These are phyloP conservation scores for Coendou prehensilis DNA, from an alignment of 2,797 vertebrate species.

Conservation along the genomic window DNA sequence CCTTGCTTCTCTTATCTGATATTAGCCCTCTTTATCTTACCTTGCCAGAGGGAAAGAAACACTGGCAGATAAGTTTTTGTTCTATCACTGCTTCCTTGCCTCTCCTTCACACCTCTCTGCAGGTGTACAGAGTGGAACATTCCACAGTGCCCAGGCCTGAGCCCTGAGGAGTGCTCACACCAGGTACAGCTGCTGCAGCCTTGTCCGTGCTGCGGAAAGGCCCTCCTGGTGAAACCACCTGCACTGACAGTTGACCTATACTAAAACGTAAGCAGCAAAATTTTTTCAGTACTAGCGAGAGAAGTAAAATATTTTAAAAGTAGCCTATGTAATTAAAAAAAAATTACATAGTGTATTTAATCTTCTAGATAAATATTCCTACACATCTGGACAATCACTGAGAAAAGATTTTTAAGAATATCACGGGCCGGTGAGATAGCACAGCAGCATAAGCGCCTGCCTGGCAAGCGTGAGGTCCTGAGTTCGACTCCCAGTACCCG, in stretches of 20 bases:
- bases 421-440: not conserved
- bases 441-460: no score
- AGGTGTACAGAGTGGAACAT: not conserved
- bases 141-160: not conserved
- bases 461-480: no score
- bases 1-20: not conserved
- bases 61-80: constrained; percentile 1
- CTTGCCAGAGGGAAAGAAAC: not conserved
- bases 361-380: constrained; percentile 70
- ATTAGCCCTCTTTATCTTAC: not conserved
- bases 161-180: not conserved
- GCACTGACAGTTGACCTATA: not conserved
- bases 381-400: constrained; percentile 84
- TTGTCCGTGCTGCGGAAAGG: not conserved
- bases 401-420: constrained; percentile 82
- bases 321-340: constrained; percentile 29
- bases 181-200: not conserved
- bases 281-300: constrained; percentile 48
- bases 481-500: no score
- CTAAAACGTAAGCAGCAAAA: not conserved
- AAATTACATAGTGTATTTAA: not conserved
- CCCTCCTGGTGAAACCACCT: not conserved
- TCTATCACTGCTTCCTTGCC: not conserved
- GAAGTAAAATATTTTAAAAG: not conserved
- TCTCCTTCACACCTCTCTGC: not conserved